A percentile compares a stretch with the other conserved stretches of the same genome.
Conservation (phyloP, 2,113 vertebrate genomes). For the Ophthalmolycus amberensis region DNA sequence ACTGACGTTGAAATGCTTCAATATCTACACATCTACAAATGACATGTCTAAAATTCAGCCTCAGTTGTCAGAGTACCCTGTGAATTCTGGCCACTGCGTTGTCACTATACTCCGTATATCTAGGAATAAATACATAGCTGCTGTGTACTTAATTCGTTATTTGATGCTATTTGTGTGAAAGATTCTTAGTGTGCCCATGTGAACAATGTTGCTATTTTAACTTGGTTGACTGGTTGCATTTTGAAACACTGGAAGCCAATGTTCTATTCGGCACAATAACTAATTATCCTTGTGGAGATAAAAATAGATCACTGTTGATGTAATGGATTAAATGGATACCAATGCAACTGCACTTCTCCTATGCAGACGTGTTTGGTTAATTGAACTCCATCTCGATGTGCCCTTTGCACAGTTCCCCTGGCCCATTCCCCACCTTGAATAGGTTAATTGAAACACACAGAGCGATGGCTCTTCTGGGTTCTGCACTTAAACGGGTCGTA, state of each 20-base stretch:
- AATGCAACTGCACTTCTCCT: slow-evolving; percentile 21
- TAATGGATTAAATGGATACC: slow-evolving; percentile 32
- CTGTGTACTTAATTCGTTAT: background rate
- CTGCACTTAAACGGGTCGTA: slow-evolving; percentile 44
- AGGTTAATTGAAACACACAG: slow-evolving; percentile 69
- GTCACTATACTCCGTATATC: background rate
- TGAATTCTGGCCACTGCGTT: background rate
- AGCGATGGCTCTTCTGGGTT: slow-evolving; percentile 39
- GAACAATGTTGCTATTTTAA: background rate
- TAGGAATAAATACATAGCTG: background rate
- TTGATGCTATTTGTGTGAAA: slow-evolving; percentile 12
- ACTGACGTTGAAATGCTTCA: background rate
- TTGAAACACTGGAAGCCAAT: background rate
- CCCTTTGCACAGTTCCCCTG: slow-evolving; percentile 35
- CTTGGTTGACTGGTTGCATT: background rate
- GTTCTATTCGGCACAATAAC: slow-evolving; percentile 9
- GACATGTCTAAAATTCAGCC: background rate
- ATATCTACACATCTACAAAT: background rate
- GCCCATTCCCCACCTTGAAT: slow-evolving; percentile 22
- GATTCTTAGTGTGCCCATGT: background rate
- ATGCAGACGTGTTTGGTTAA: slow-evolving; percentile 57
- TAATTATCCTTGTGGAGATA: slow-evolving; percentile 23
- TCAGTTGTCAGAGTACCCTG: background rate
- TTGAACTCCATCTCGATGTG: slow-evolving; percentile 50
- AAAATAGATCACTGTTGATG: slow-evolving; percentile 19